These are phyloP conservation scores for Bothrops alternatus DNA, from an alignment of 2,797 vertebrate genomes.

Conservation along the genomic window DNA sequence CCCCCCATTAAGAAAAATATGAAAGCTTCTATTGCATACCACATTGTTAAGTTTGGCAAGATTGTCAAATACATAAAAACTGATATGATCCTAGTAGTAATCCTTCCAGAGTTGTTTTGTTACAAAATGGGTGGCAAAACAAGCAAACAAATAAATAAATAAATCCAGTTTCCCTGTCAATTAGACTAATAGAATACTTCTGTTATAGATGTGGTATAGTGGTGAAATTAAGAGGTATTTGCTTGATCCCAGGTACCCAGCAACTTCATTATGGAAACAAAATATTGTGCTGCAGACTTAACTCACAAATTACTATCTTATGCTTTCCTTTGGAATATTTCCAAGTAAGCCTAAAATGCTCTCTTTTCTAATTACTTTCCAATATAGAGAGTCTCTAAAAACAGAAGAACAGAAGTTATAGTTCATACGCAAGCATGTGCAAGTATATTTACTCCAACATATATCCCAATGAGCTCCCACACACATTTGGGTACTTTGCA, in stretches of 20 bases:
- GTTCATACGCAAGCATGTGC: background rate
- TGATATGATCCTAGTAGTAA: background rate
- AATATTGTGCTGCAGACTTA: background rate
- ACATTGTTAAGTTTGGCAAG: background rate
- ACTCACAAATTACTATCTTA: background rate
- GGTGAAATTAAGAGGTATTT: background rate
- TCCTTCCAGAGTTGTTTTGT: background rate
- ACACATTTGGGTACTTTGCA: background rate
- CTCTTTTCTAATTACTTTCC: background rate
- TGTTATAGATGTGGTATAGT: background rate
- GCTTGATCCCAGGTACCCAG: background rate
- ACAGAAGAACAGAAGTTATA: background rate
- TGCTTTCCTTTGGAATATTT: background rate
- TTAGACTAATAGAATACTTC: background rate
- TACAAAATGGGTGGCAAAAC: background rate
- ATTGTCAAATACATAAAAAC: background rate
- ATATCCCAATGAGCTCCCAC: background rate
- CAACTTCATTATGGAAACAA: background rate
- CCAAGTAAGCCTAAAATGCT: background rate
- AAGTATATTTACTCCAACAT: background rate
- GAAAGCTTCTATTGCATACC: background rate
- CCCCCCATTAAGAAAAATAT: background rate
- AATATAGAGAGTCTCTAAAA: background rate
- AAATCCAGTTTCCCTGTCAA: no score
- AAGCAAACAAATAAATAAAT: no score